Base-by-base conservation (phyloP, 2,113 vertebrate species). In the Misgurnus mizolepis region DNA sequence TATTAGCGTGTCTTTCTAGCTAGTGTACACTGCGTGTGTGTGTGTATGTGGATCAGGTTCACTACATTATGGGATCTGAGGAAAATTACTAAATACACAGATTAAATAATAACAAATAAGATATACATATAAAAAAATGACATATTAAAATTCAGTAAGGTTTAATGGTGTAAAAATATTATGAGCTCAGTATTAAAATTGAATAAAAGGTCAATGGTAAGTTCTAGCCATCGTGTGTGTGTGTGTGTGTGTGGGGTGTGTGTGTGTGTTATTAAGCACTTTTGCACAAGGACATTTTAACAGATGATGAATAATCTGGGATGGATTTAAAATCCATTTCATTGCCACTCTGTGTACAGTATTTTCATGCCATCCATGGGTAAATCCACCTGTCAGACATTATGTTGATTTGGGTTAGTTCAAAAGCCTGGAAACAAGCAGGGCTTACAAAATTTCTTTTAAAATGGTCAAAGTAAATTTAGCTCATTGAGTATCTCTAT, bases 241-340 rank as follows among this genome's bases (percentile, higher is more conserved):
- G 22, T 22, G 22, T 22, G 22, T 22, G 22, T n/a, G n/a, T n/a
- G n/a, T n/a, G 22, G 22, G 22, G 67, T 53, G 61, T 66, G 74
- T 66, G 18, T 53, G 43, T 53, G 61, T 65, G 60, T 58, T 18
- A 22, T 1, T 43, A 18, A 9, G 66, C 66, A 41, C 55, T 43
- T 17, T 60, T 43, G 15, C 11, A 8, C 76, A 56, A 14, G 40
- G 7, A 34, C 7, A 18, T 66, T 67, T 79, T 60, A 73, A 56
- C 10, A 14, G 39, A 18, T 47, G 45, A 45, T 34, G 75, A 15
- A 69, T 81, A 81, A 81, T 83, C 81, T 79, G 70, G 56, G 61
- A 3, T 60, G 41, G 74, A 82, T 79, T 81, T 75, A 17, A 34
- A 70, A 49, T 47, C 40, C 75, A 75, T 81, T 81, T 78, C 43